These are phyloP conservation scores for Clivina fossor DNA, from an alignment of 2,888 invertebrate species.

Conservation along the genomic window DNA sequence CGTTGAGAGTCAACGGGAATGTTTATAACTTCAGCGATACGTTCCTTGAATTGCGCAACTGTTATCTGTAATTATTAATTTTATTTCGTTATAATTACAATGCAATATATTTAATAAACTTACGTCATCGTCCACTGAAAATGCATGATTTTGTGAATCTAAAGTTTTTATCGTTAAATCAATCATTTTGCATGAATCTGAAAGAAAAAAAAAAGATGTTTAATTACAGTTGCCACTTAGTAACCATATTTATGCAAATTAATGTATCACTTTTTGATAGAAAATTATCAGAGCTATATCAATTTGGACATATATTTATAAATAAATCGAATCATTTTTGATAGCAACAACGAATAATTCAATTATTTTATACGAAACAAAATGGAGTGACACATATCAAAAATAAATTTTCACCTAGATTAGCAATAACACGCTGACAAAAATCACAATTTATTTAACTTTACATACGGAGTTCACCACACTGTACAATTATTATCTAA, in stretches of 20 bases:
- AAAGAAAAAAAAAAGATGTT: conserved; percentile 19
- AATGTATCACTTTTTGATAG: neutral
- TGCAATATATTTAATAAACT: conserved; percentile 51
- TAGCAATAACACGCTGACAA: conserved; percentile 15
- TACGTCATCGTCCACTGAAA: conserved; percentile 82
- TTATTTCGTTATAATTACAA: conserved; percentile 1
- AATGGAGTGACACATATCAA: conserved; percentile 26
- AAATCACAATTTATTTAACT: conserved; percentile 12
- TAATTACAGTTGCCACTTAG: conserved; percentile 12
- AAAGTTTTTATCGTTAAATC: conserved; percentile 86
- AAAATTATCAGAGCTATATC: neutral
- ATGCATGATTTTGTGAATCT: conserved; percentile 82
- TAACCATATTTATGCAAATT: no score
- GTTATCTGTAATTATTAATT: conserved; percentile 63
- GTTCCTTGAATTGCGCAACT: conserved; percentile 78
- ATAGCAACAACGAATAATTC: conserved; percentile 1
- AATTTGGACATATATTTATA: neutral
- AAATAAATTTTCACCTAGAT: conserved; percentile 24
- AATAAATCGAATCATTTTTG: neutral
- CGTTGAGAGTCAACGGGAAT: conserved; percentile 83
- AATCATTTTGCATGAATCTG: conserved; percentile 62
- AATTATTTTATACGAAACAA: conserved; percentile 26
- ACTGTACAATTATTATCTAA: conserved; percentile 11
- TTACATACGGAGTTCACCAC: conserved; percentile 20
- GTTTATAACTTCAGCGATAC: conserved; percentile 74